Conservation (phyloP, 2,113 vertebrate genomes). For the Serilophus lunatus region DNA sequence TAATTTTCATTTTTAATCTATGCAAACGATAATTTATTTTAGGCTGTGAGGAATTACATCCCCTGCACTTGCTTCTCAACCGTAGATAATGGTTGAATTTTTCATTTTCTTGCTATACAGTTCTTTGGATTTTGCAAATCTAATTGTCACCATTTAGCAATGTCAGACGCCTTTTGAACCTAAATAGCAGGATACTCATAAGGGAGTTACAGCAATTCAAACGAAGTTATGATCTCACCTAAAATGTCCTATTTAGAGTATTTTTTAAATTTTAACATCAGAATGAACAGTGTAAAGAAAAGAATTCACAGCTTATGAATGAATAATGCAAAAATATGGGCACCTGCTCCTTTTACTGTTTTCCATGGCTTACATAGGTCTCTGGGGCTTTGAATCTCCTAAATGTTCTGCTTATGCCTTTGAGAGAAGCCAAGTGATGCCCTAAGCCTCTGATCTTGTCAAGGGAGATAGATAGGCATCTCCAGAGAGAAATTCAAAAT, state of each 20-base stretch:
- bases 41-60: not conserved
- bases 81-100: not conserved
- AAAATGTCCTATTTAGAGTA: not conserved
- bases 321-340: not conserved
- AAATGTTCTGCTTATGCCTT: not conserved
- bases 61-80: not conserved
- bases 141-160: not conserved
- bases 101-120: not conserved
- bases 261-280: not conserved
- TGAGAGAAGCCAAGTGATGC: not conserved
- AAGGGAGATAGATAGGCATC: not conserved
- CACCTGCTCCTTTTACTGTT: not conserved
- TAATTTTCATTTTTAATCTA: not conserved
- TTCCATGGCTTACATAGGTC: not conserved
- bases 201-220: not conserved
- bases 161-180: not conserved
- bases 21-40: not conserved
- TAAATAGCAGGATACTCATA: not conserved
- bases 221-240: not conserved
- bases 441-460: not conserved
- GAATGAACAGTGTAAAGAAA: not conserved
- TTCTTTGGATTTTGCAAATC: not conserved
- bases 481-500: slow-evolving; percentile 29
- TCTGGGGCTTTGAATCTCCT: not conserved
- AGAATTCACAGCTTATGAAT: not conserved